These are phyloP conservation scores for Maccullochella peelii DNA, from an alignment of 2,113 vertebrate species.

Conservation along the genomic window DNA sequence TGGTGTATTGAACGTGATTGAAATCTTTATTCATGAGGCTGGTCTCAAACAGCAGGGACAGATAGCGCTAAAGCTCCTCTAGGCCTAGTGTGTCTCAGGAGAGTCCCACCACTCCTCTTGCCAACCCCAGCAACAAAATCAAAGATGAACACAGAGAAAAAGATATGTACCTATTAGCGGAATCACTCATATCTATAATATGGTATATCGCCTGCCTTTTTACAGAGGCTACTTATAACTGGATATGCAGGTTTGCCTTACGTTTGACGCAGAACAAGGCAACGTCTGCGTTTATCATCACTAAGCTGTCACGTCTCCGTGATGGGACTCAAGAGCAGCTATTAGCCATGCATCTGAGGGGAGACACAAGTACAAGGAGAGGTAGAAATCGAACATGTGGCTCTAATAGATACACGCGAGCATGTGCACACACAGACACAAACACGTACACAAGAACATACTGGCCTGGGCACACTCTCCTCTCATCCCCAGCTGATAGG, in stretches of 20 bases:
- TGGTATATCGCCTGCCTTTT: conserved; percentile 62
- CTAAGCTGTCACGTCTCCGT: conserved; percentile 90
- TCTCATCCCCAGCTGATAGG: conserved; percentile 96
- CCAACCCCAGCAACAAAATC: conserved; percentile 66
- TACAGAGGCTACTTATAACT: conserved; percentile 86
- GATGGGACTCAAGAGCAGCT: conserved; percentile 91
- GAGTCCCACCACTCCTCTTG: conserved; percentile 58
- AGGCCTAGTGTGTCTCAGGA: conserved; percentile 70
- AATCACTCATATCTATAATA: conserved; percentile 60
- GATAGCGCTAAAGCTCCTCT: conserved; percentile 76
- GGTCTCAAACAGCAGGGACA: conserved; percentile 77
- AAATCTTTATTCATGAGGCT: conserved; percentile 83
- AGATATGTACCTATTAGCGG: conserved; percentile 72
- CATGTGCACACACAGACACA: conserved; percentile 30
- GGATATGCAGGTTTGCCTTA: conserved; percentile 87
- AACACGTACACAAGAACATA: conserved; percentile 41
- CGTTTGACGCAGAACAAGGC: conserved; percentile 89
- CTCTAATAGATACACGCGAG: conserved; percentile 86
- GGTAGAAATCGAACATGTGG: conserved; percentile 91
- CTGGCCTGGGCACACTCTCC: conserved; percentile 84
- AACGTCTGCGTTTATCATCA: conserved; percentile 92
- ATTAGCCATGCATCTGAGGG: conserved; percentile 85
- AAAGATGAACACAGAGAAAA: conserved; percentile 61
- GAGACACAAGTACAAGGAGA: conserved; percentile 87
- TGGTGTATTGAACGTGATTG: conserved; percentile 79